phyloP scores from a whole-genome alignment of 2,113 vertebrate genomes.

The Dipodomys ordii region DNA sequence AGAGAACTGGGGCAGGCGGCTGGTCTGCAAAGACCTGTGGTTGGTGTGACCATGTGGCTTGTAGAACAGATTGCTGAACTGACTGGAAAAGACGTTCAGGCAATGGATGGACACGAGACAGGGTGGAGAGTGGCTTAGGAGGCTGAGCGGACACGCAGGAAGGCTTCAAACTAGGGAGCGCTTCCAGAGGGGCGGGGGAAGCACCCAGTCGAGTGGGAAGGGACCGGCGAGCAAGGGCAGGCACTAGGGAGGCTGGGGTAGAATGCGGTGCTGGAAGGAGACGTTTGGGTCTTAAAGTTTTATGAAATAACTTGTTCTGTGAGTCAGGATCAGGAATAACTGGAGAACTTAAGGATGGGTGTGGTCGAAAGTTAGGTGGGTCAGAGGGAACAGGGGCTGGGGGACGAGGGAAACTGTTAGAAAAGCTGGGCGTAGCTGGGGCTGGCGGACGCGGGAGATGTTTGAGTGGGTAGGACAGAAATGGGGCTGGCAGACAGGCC shows the following conservation, averaged over 20 bases:
- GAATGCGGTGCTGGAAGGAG: conserved; percentile 42
- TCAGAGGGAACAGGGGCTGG: conserved; percentile 65
- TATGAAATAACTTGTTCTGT: conserved; percentile 70
- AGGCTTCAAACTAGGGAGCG: conserved; percentile 63
- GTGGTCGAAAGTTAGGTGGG: conserved; percentile 38
- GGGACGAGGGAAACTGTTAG: conserved; percentile 52
- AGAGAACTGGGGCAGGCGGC: neutral
- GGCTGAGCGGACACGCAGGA: conserved; percentile 50
- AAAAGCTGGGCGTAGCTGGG: conserved; percentile 43
- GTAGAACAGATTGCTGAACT: conserved; percentile 45
- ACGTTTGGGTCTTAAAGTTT: conserved; percentile 64
- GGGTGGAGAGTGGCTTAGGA: conserved; percentile 7
- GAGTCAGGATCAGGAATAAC: conserved; percentile 44
- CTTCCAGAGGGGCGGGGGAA: conserved; percentile 62
- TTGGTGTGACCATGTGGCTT: conserved; percentile 27
- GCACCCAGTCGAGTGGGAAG: conserved; percentile 66
- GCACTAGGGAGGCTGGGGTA: conserved; percentile 51
- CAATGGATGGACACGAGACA: conserved; percentile 33
- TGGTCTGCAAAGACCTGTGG: conserved; percentile 1
- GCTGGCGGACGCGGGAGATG: conserved; percentile 64
- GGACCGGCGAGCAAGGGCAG: conserved; percentile 68
- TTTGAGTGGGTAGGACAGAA: conserved; percentile 32
- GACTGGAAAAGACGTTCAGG: conserved; percentile 57
- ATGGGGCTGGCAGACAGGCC: conserved; percentile 38
- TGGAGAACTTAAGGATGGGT: neutral